Conservation (phyloP, 1,140 invertebrate genomes). For the Lepidostoma basale region DNA sequence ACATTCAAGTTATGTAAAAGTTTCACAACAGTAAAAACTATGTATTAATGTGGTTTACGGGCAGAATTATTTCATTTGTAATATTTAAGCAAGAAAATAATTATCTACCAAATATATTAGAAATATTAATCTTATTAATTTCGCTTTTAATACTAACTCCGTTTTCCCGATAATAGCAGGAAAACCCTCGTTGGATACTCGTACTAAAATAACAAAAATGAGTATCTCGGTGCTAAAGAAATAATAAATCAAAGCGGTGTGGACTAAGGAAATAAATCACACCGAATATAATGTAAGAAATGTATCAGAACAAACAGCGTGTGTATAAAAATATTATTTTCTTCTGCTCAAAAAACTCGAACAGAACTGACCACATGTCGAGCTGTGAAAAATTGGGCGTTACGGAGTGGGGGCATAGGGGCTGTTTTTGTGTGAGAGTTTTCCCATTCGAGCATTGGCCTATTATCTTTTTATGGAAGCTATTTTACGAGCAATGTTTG, state of each 20-base stretch:
- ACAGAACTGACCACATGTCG: slow-evolving; percentile 18
- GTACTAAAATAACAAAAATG: not conserved
- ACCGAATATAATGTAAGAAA: slow-evolving; percentile 24
- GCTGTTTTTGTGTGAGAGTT: slow-evolving; percentile 19
- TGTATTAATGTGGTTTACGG: no score
- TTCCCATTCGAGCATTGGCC: not conserved
- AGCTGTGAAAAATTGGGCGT: slow-evolving; percentile 10
- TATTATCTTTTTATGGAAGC: slow-evolving; percentile 32
- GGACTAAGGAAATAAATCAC: slow-evolving; percentile 26
- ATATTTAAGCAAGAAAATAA: no score
- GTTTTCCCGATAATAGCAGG: no score
- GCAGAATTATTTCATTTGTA: no score
- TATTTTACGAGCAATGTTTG: slow-evolving; percentile 33
- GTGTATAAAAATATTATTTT: slow-evolving; percentile 13
- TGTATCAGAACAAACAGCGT: slow-evolving; percentile 9
- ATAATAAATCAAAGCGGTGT: slow-evolving; percentile 24
- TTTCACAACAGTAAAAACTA: no score
- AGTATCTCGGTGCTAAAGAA: slow-evolving; percentile 10
- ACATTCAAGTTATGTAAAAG: no score
- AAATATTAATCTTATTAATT: no score
- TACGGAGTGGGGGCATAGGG: not conserved
- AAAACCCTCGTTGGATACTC: no score
- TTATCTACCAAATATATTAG: no score
- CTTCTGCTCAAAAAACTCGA: not conserved
- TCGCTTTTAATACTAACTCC: no score